A percentile compares a stretch with the other conserved stretches of the same genome.
phyloP scores from a whole-genome alignment of 1,140 invertebrate genomes.

The Drosophila nasuta region DNA sequence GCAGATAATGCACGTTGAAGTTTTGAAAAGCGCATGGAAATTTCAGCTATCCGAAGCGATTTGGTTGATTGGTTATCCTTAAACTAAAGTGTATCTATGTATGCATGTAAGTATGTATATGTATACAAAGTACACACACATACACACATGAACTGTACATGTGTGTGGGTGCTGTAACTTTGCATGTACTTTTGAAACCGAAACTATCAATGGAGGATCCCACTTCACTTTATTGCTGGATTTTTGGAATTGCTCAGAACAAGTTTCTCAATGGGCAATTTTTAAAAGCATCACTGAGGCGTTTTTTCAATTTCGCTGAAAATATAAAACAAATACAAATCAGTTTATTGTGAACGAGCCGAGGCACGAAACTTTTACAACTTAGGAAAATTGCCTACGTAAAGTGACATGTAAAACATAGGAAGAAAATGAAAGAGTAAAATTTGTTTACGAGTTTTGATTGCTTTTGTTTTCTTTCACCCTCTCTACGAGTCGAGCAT shows the following conservation, averaged over 20 bases:
- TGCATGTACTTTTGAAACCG: slow-evolving; percentile 46
- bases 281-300: slow-evolving; percentile 83
- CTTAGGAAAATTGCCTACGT: slow-evolving; percentile 58
- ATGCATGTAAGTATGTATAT: background rate
- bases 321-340: slow-evolving; percentile 75
- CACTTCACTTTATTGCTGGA: slow-evolving; percentile 41
- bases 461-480: slow-evolving; percentile 49
- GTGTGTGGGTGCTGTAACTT: background rate
- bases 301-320: slow-evolving; percentile 84
- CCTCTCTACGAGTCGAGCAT: slow-evolving; percentile 22
- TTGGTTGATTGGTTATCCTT: slow-evolving; percentile 6
- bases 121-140: slow-evolving; percentile 10
- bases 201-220: slow-evolving; percentile 48
- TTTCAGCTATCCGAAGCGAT: slow-evolving; percentile 14
- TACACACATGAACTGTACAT: slow-evolving; percentile 6
- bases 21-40: slow-evolving; percentile 48
- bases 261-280: slow-evolving; percentile 82
- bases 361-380: slow-evolving; percentile 35
- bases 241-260: slow-evolving; percentile 60
- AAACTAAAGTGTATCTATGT: slow-evolving; percentile 25
- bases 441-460: slow-evolving; percentile 48
- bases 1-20: slow-evolving; percentile 71
- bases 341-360: slow-evolving; percentile 51
- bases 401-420: slow-evolving; percentile 45
- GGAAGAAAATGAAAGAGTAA: slow-evolving; percentile 47